Base-by-base conservation (phyloP, 1,140 invertebrate genomes). In the Cyclargus thomasi region DNA sequence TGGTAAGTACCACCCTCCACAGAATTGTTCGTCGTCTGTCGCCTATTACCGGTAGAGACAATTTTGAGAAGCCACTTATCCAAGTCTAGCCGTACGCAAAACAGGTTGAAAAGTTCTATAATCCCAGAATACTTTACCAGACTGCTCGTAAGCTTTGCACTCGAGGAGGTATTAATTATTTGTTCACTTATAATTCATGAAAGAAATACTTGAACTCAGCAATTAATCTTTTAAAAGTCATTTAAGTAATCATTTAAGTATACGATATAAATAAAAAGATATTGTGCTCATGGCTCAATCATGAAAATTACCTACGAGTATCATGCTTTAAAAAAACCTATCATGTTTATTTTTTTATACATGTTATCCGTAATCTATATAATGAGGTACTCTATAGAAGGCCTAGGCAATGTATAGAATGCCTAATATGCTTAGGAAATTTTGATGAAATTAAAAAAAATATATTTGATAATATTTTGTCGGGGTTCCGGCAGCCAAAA, bases 11-110 rank as follows among this genome's bases (percentile, higher is more conserved):
- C 70, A 72, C 70, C 67, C 70, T 72, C 70, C 67, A 47, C 64
- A 68, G 69, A 72, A 76, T 74, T 76, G 74, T 78, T 77, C 74
- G 70, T 70, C 71, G 72, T 70, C 74, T 70, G 76, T 74, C 71
- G 76, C 65, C 68, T 71, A 76, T 76, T 78, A 76, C 74, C 63
- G 75, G 76, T 73, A 75, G 69, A 77, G 75, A 77, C 78, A 77
- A 74, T 79, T 77, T 77, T 77, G 71, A 72, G 72, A 72, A 70
- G 78, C 75, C 74, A 79, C 76, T 78, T 79, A 79, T 79, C 74
- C 68, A 57, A 69, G 71, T 70, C 70, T 39, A 68, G 72, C 47
- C 67, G 69, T 74, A 77, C 70, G 73, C 71, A 72, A 72, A 76
- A 63, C 71, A 71, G 71, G 65, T 71, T 68, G 39, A 29, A 36